A percentile compares a stretch with the other conserved stretches of the same genome.
These are phyloP conservation scores for Acronicta psi DNA, from an alignment of 2,888 invertebrate genomes.

Conservation along the genomic window DNA sequence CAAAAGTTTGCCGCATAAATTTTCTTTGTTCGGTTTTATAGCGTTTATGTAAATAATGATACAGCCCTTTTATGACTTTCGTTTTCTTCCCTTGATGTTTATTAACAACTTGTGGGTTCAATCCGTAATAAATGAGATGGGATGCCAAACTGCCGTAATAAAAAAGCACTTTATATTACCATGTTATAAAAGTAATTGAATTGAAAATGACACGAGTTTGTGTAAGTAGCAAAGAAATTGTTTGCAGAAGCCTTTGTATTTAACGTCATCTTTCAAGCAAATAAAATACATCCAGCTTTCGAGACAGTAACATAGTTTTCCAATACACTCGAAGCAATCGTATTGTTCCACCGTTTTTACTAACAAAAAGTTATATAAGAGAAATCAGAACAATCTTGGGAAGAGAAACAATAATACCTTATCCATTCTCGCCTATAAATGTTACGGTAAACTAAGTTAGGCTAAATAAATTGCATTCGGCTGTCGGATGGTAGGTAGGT, in stretches of 20 bases:
- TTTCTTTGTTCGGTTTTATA: conserved; percentile 78
- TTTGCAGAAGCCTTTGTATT: conserved; percentile 14
- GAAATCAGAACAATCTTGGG: conserved; percentile 45
- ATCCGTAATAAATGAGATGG: conserved; percentile 53
- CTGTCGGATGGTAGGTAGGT: conserved; percentile 2
- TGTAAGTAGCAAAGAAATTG: conserved; percentile 18
- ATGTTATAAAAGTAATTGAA: conserved; percentile 52
- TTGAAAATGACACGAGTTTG: conserved; percentile 30
- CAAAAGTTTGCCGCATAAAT: conserved; percentile 83
- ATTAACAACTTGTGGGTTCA: conserved; percentile 60
- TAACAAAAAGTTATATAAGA: conserved; percentile 29
- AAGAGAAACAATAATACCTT: conserved; percentile 45
- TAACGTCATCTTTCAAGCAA: conserved; percentile 8
- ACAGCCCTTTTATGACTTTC: conserved; percentile 72
- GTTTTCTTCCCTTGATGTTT: conserved; percentile 57
- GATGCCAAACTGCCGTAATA: conserved; percentile 46
- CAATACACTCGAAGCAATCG: conserved; percentile 27
- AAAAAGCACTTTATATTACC: conserved; percentile 51
- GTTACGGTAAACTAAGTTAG: conserved; percentile 47
- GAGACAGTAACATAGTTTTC: conserved; percentile 13
- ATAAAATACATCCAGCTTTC: conserved; percentile 15
- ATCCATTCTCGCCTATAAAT: conserved; percentile 38
- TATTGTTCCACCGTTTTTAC: conserved; percentile 22
- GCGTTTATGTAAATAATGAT: conserved; percentile 80
- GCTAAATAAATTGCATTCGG: conserved; percentile 44